Evolutionary conservation across 2,797 vertebrate species (phyloP).

Genomic region (Anabacerthia variegaticeps): DNA sequence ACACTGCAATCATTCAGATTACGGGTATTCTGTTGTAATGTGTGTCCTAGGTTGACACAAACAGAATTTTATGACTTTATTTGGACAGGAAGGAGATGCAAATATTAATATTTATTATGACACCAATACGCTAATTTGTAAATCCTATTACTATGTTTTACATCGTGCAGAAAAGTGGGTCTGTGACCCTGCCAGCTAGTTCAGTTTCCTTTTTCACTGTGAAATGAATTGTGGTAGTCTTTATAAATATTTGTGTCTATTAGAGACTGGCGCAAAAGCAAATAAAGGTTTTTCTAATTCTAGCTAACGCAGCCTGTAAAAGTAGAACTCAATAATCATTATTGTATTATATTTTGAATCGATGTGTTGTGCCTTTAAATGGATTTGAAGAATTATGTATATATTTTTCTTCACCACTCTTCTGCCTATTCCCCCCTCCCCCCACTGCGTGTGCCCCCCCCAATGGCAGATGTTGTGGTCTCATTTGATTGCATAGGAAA

Average conservation of each 20-base stretch:
- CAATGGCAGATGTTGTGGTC: conserved; percentile 99
- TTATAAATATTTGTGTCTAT: conserved; percentile 76
- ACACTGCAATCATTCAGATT: conserved; percentile 78
- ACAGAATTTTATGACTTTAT: conserved; percentile 76
- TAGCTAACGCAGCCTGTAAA: conserved; percentile 39
- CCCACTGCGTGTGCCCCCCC: conserved; percentile 68
- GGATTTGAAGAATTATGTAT: conserved; percentile 74
- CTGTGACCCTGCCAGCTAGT: conserved; percentile 64
- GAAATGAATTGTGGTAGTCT: conserved; percentile 59
- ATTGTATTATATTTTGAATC: conserved; percentile 59
- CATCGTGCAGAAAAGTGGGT: conserved; percentile 49
- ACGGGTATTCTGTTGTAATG: conserved; percentile 73
- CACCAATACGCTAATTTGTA: conserved; percentile 73
- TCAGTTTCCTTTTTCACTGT: conserved; percentile 47
- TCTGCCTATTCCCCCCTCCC: conserved; percentile 68
- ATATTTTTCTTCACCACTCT: conserved; percentile 71
- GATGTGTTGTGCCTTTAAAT: conserved; percentile 66
- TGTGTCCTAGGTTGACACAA: conserved; percentile 71
- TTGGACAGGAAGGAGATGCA: conserved; percentile 74
- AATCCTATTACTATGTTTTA: conserved; percentile 61
- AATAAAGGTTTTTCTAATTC: conserved; percentile 69
- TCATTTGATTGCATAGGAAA: conserved; percentile 99
- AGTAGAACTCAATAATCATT: conserved; percentile 71
- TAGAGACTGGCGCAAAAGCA: conserved; percentile 50
- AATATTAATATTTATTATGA: conserved; percentile 78